These are phyloP conservation scores for Eurystomus gularis DNA, from an alignment of 2,113 vertebrate genomes.

Conservation along the genomic window DNA sequence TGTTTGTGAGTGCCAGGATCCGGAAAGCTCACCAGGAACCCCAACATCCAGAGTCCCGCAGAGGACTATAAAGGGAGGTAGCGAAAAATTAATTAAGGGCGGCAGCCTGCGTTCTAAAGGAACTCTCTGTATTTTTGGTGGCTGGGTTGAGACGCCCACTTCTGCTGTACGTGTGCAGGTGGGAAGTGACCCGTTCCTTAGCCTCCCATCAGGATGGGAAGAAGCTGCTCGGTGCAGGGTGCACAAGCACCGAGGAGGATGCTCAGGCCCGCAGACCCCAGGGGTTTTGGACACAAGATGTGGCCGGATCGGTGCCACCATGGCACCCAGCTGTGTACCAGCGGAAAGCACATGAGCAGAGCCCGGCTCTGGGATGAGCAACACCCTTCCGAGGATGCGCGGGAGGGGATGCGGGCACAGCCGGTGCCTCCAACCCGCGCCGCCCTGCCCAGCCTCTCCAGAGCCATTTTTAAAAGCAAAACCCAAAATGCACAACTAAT, in stretches of 20 bases:
- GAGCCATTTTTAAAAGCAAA: neutral
- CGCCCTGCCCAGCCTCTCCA: neutral
- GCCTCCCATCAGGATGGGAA: fast-evolving
- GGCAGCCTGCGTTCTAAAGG: neutral
- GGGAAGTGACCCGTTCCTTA: fast-evolving
- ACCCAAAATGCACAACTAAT: neutral
- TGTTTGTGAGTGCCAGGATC: neutral
- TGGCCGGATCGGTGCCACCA: fast-evolving
- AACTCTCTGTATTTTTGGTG: neutral
- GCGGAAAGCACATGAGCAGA: too few relatives aligned
- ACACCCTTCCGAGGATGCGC: fast-evolving
- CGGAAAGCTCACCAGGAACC: neutral
- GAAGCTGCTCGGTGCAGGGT: neutral
- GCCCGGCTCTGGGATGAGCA: fast-evolving
- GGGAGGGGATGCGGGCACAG: neutral
- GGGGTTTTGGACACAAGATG: fast-evolving
- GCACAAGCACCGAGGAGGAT: fast-evolving
- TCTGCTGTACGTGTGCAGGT: neutral
- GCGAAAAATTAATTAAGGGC: neutral
- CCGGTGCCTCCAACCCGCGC: fast-evolving
- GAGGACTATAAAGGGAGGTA: slow-evolving; percentile 5
- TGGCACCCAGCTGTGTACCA: fast-evolving
- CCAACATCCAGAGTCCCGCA: neutral
- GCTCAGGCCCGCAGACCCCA: neutral
- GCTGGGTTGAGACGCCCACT: neutral